phyloP scores from a whole-genome alignment of 2,888 invertebrate species.

The Teleogryllus oceanicus region DNA sequence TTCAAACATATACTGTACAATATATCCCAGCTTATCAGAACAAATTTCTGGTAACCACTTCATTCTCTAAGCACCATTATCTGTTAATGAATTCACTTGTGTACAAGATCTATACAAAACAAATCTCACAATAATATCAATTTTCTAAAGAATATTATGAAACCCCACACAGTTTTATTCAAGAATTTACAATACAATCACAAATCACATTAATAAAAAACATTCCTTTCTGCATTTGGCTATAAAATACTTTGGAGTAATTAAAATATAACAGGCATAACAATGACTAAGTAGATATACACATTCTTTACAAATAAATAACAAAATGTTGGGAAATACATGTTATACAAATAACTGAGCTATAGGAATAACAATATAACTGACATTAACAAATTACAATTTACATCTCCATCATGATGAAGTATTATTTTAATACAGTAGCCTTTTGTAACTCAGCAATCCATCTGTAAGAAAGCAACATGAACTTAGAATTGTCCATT shows the following conservation, averaged over 20 bases:
- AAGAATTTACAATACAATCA: background rate
- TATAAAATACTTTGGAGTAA: slow-evolving; percentile 1
- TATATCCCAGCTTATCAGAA: too few species aligned
- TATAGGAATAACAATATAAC: background rate
- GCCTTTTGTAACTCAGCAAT: slow-evolving; percentile 43
- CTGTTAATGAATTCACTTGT: too few species aligned
- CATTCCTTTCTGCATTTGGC: background rate
- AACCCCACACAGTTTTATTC: background rate
- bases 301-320: slow-evolving; percentile 26
- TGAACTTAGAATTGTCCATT: slow-evolving; percentile 21
- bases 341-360: background rate
- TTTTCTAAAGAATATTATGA: background rate
- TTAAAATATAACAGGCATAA: slow-evolving; percentile 20
- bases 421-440: slow-evolving; percentile 41
- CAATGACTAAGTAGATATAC: slow-evolving; percentile 4
- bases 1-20: too few species aligned
- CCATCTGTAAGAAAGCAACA: slow-evolving; percentile 40
- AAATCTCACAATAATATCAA: background rate
- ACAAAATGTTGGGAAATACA: background rate
- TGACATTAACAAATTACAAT: background rate
- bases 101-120: too few species aligned
- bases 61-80: too few species aligned
- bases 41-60: too few species aligned
- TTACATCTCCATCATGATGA: slow-evolving; percentile 33
- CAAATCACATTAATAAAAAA: slow-evolving; percentile 19